These are phyloP conservation scores for Mythimna pallens DNA, from an alignment of 2,888 invertebrate species.

Conservation along the genomic window DNA sequence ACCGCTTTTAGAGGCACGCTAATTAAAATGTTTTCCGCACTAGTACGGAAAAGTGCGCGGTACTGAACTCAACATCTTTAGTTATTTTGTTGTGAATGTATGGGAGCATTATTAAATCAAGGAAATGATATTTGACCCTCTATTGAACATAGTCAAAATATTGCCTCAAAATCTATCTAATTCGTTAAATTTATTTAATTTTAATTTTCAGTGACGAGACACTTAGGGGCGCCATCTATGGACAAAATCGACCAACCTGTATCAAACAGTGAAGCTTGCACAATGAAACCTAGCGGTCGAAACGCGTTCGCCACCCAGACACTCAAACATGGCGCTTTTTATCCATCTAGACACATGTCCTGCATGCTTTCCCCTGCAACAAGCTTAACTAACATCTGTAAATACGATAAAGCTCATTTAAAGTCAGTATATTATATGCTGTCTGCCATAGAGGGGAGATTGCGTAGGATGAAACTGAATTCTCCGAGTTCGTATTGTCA, in stretches of 20 bases:
- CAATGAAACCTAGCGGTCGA: constrained; percentile 81
- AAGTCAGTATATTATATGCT: constrained; percentile 79
- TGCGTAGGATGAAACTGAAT: constrained; percentile 78
- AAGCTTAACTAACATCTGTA: constrained; percentile 77
- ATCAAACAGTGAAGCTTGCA: constrained; percentile 53
- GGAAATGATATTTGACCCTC: no score
- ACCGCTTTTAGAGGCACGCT: no score
- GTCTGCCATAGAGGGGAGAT: constrained; percentile 82
- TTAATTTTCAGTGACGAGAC: constrained; percentile 73
- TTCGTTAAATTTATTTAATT: background rate
- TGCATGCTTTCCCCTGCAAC: constrained; percentile 68
- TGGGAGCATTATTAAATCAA: no score
- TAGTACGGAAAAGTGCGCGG: no score
- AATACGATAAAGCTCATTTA: constrained; percentile 76
- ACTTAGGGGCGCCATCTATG: constrained; percentile 64
- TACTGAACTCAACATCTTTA: no score
- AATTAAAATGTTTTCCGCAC: no score
- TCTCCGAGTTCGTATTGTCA: constrained; percentile 57
- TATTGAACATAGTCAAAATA: no score
- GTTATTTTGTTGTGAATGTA: no score
- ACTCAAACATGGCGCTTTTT: constrained; percentile 32
- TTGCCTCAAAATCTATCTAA: no score
- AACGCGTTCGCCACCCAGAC: constrained; percentile 76
- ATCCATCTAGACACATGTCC: constrained; percentile 37
- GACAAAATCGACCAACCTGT: constrained; percentile 37